Conservation (phyloP, 2,888 invertebrate species). For the Dioctria linearis region DNA sequence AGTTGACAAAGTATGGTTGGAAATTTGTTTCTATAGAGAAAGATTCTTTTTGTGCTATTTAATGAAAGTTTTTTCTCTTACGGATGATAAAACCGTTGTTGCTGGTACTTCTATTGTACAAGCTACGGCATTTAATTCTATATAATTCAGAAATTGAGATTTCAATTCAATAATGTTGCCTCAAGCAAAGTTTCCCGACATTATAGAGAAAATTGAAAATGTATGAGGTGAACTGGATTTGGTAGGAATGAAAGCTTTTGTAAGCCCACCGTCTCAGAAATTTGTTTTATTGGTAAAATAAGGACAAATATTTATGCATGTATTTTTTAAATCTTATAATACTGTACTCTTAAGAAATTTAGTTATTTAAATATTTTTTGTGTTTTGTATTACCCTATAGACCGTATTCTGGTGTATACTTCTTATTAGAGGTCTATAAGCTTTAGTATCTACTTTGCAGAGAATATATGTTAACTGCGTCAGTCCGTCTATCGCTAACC, state of each 20-base stretch:
- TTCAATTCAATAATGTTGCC: neutral
- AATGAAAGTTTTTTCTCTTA: neutral
- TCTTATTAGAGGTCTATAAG: too few species aligned
- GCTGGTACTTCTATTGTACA: neutral
- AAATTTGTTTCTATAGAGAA: neutral
- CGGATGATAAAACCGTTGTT: neutral
- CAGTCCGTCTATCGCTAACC: too few species aligned
- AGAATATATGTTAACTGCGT: too few species aligned
- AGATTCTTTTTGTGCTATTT: neutral
- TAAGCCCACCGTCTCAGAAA: too few species aligned
- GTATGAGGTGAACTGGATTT: neutral
- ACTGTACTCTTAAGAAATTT: too few species aligned
- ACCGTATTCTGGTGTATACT: too few species aligned
- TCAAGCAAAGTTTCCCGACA: neutral
- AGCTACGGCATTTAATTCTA: neutral
- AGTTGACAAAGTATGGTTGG: conserved; percentile 60
- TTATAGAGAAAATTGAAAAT: conserved; percentile 11
- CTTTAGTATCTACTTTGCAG: too few species aligned
- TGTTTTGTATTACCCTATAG: too few species aligned
- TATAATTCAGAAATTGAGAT: neutral
- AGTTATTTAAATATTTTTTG: too few species aligned
- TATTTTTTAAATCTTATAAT: too few species aligned
- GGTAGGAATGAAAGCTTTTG: neutral
- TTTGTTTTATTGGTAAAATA: too few species aligned
- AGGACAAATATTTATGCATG: too few species aligned